Evolutionary conservation across 2,797 vertebrate genomes (phyloP), one percentile per base, ranked within the genome.

Genomic region (Mallotus villosus): DNA sequence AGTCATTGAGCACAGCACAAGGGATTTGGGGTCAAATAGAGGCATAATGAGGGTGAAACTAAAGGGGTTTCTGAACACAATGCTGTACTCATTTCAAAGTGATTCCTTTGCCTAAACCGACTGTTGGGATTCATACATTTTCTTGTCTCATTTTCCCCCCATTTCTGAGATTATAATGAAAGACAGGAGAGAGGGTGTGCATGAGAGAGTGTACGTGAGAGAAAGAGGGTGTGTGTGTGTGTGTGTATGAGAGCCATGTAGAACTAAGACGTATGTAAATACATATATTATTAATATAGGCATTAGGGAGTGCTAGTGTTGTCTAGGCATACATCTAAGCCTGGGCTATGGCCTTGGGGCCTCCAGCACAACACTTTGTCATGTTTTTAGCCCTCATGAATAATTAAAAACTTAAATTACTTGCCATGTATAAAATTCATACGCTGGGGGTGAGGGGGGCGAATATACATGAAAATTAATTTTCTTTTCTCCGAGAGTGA

Each of bases 361-460:
- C 92, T 93, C 91, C 82, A 88, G 87, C 87, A 90, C 90, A 93
- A 94, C 92, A 92, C 94, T 97, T 95, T 91, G 94, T 98, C 96
- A 96, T 95, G 93, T 94, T 95, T 92, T 95, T 94, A 93, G 92
- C 82, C 88, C 93, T 95, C 94, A 97, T 99, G 95, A 98, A 99
- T 99, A 98, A 99, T 99, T 98, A 97, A 99, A 98, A 98, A 95
- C 95, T 96, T 95, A 96, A 98, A 99, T 98, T 96, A 99, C 96
- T 96, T 97, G 95, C 96, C 95, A 95, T 98, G 97, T 98, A 96
- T 92, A 90, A 96, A 97, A 97, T 97, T 99, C 96, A 96, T 97
- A 97, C 95, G 95, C 96, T 94, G 92, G 91, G 92, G 81, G 85
- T 85, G 85, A 37, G 34, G 34, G 59, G 68, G 79, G 73, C n/a